Base-by-base conservation (phyloP, 2,888 invertebrate species). In the Philonicus albiceps region DNA sequence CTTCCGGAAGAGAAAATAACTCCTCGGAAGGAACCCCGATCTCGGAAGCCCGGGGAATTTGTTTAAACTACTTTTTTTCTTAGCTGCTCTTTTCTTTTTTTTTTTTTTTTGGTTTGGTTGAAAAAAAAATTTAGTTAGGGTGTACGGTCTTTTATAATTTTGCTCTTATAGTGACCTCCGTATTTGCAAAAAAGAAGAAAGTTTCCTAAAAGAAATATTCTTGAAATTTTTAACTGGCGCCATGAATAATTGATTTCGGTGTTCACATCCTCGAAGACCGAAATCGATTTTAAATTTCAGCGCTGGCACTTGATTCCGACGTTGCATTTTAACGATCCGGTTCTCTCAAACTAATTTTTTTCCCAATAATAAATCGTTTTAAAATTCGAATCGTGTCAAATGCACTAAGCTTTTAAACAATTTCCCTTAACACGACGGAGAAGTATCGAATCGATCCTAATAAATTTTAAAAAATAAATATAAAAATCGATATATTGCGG, bases 161-260 rank as follows among this genome's bases (percentile, higher is more conserved):
- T 27, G 22, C 22, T 64, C 64, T 27, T 22, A 64, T 22, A 27
- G 22, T 27, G 64, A 64, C 64, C 64, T 64, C 22, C 8, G 22
- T 64, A 27, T 64, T 64, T 64, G 27, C 22, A 55, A 55, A 64
- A 64, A 53, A 53, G 13, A 43, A 16, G 11, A 43, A 43, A 16
- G 22, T 22, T 64, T 22, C 27, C 64, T 2, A 22, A 53, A 64
- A 64, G 64, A 64, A 64, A 64, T 64, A 64, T 64, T 64, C 27
- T 11, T 64, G 64, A 64, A 64, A 64, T 64, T 64, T 64, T 64
- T 27, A 64, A 64, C 64, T 74, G 74, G 31, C 74, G 34, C 74
- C 74, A 74, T 74, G 74, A 74, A 74, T 74, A 74, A 74, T 74
- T 74, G 74, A 74, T 74, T 74, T 31, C 74, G 34, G 31, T n/a